Percentiles rank a stretch among this genome's conserved stretches.
These are phyloP conservation scores for Theocolax elegans DNA, from an alignment of 1,140 invertebrate species.

Conservation along the genomic window DNA sequence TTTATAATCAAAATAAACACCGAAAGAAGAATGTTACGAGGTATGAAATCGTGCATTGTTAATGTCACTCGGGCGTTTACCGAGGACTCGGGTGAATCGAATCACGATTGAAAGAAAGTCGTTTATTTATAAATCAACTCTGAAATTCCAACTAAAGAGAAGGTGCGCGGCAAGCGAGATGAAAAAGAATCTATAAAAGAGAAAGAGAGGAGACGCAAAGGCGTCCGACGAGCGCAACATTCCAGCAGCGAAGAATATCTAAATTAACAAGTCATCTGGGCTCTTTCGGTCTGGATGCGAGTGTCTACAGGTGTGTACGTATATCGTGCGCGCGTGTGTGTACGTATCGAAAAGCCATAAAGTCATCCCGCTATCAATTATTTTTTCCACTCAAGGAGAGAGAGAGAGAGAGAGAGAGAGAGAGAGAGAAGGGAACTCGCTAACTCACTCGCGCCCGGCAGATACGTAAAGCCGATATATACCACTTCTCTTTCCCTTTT, in stretches of 20 bases:
- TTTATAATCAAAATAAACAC: constrained; percentile 1
- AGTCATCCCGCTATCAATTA: constrained; percentile 41
- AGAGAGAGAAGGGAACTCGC: constrained; percentile 32
- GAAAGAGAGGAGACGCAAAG: neutral
- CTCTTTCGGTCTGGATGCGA: too few relatives aligned
- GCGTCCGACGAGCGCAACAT: constrained; percentile 20
- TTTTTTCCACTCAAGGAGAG: constrained; percentile 37
- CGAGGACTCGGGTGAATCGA: neutral
- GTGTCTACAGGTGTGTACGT: too few relatives aligned
- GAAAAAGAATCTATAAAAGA: too few relatives aligned
- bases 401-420: neutral
- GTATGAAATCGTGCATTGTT: neutral
- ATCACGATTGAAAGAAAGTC: neutral
- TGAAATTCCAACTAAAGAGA: neutral
- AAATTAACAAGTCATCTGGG: constrained; percentile 42
- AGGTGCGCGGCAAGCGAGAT: too few relatives aligned
- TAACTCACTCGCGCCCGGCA: constrained; percentile 23
- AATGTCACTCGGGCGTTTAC: neutral
- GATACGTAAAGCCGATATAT: constrained; percentile 23
- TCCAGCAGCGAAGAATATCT: constrained; percentile 35
- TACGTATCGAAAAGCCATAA: constrained; percentile 41
- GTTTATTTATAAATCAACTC: constrained; percentile 6
- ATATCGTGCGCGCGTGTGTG: neutral
- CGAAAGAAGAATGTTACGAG: neutral
- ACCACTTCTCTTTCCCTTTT: constrained; percentile 31